phyloP scores from a whole-genome alignment of 2,888 invertebrate genomes.

The Strigamia maritima region DNA sequence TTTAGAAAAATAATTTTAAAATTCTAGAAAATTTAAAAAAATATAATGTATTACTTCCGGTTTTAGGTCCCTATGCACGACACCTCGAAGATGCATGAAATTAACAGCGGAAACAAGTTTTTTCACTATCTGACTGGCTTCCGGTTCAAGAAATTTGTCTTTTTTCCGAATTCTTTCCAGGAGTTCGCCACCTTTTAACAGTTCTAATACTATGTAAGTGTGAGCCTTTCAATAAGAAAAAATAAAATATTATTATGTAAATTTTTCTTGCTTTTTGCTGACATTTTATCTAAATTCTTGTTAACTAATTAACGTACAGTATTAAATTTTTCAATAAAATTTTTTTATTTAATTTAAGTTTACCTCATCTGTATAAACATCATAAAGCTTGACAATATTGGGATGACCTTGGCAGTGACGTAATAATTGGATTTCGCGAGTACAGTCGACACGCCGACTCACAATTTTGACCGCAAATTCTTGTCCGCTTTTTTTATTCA shows the following conservation, averaged over 20 bases:
- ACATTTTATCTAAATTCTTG: too few relatives aligned
- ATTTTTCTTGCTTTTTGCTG: too few relatives aligned
- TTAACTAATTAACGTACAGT: too few relatives aligned
- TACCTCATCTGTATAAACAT: constrained; percentile 80
- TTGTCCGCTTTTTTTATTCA: constrained; percentile 67
- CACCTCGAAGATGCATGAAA: constrained; percentile 77
- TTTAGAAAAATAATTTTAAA: constrained; percentile 32
- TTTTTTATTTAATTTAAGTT: too few relatives aligned
- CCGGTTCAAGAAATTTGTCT: constrained; percentile 69
- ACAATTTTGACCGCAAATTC: constrained; percentile 87
- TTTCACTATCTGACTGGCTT: constrained; percentile 73
- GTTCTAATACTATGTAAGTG: constrained; percentile 86
- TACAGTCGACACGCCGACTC: constrained; percentile 63
- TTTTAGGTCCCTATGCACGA: constrained; percentile 91
- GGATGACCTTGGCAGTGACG: constrained; percentile 82
- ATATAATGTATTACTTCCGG: constrained; percentile 66
- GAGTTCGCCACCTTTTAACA: constrained; percentile 79
- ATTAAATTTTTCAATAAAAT: too few relatives aligned
- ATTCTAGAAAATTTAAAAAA: neutral
- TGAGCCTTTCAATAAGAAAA: constrained; percentile 59
- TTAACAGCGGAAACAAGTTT: constrained; percentile 79
- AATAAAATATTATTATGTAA: constrained; percentile 34
- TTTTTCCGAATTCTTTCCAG: constrained; percentile 64
- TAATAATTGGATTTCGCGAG: constrained; percentile 73
- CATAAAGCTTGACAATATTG: constrained; percentile 78